Evolutionary conservation across 1,140 invertebrate genomes (phyloP).

Genomic region (Drosophila bocqueti): DNA sequence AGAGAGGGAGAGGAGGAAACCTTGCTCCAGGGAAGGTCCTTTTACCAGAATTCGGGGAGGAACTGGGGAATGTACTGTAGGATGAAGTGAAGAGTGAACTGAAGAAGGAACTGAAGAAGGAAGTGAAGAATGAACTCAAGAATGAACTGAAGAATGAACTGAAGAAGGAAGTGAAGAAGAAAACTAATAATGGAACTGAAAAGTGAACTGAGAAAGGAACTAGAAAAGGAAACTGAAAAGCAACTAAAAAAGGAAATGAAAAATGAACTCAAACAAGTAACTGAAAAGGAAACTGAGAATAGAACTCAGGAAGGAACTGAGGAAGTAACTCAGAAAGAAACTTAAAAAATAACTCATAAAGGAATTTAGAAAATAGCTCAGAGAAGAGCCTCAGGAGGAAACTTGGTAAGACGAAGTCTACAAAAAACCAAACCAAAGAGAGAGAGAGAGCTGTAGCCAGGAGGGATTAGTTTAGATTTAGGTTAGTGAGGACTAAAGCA

Average conservation of each 20-base stretch:
- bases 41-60: not conserved
- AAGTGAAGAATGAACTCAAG: too few relatives aligned
- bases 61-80: not conserved
- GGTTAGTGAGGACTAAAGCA: not conserved
- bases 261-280: too few relatives aligned
- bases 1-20: not conserved
- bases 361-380: not conserved
- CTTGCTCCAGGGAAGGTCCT: constrained; percentile 6
- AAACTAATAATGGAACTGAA: too few relatives aligned
- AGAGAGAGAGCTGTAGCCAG: not conserved
- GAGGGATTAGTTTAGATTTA: not conserved
- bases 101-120: too few relatives aligned
- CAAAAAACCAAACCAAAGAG: not conserved
- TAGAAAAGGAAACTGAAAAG: too few relatives aligned
- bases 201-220: too few relatives aligned
- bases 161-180: too few relatives aligned
- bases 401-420: not conserved
- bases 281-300: too few relatives aligned
- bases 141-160: not conserved
- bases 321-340: too few relatives aligned
- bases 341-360: not conserved
- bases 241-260: too few relatives aligned
- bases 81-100: not conserved
- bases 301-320: too few relatives aligned
- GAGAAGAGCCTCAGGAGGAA: not conserved